Conservation (phyloP, 2,888 invertebrate genomes). For the Ennomos erosarius region DNA sequence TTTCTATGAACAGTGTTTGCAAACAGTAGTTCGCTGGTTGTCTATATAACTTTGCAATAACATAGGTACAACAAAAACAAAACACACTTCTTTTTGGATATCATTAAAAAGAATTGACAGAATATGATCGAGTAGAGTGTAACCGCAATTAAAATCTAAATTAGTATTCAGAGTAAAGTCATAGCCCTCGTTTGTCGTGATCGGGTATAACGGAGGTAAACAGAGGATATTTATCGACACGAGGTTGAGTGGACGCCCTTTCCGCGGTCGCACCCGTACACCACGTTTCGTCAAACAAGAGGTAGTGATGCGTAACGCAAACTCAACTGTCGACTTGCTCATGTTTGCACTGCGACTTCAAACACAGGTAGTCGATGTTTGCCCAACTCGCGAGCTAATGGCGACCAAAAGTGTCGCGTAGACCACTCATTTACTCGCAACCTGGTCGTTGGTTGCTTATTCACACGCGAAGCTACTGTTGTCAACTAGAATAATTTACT, state of each 20-base stretch:
- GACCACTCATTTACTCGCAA: constrained; percentile 35
- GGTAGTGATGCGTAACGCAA: constrained; percentile 85
- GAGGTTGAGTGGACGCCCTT: constrained; percentile 77
- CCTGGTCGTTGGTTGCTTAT: constrained; percentile 42
- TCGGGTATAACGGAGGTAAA: constrained; percentile 61
- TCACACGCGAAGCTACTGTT: constrained; percentile 75
- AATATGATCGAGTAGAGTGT: too few species aligned
- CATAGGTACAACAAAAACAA: too few species aligned
- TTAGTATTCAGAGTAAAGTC: too few species aligned
- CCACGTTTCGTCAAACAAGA: constrained; percentile 71
- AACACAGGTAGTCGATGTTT: constrained; percentile 81
- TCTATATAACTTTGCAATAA: too few species aligned
- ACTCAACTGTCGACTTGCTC: constrained; percentile 82
- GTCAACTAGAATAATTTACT: constrained; percentile 59
- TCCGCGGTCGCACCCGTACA: constrained; percentile 70
- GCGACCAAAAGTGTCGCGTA: constrained; percentile 58
- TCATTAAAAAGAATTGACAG: too few species aligned
- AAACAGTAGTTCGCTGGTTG: too few species aligned
- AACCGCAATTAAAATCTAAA: too few species aligned
- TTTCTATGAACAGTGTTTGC: too few species aligned
- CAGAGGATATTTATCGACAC: constrained; percentile 76
- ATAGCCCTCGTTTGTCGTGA: not conserved
- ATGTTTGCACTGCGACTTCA: constrained; percentile 77
- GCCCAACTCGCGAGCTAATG: constrained; percentile 78
- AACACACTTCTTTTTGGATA: too few species aligned